Percentiles rank a stretch among this genome's conserved stretches.
These are phyloP conservation scores for Apogon hyalosoma DNA, from an alignment of 2,797 vertebrate genomes.

Conservation along the genomic window DNA sequence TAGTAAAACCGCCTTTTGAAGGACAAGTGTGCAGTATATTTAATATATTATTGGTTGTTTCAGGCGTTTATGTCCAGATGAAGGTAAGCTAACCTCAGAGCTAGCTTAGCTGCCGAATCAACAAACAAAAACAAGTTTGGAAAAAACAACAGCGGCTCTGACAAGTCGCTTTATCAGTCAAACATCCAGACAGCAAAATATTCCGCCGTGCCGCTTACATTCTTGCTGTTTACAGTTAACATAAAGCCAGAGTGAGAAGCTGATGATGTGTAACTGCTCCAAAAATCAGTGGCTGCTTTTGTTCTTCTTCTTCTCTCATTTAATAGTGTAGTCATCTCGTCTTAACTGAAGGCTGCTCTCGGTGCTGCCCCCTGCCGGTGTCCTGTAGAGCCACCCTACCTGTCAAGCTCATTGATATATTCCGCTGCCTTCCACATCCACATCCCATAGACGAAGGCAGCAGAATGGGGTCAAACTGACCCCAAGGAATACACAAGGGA, in stretches of 20 bases:
- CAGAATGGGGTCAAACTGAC: too few relatives aligned
- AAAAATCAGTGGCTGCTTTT: constrained; percentile 36
- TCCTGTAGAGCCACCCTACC: too few relatives aligned
- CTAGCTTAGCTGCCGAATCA: constrained; percentile 60
- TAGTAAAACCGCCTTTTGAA: not conserved
- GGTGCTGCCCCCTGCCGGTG: not conserved
- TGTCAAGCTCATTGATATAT: too few relatives aligned
- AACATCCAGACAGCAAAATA: not conserved
- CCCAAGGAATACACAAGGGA: too few relatives aligned
- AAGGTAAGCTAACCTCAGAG: constrained; percentile 50
- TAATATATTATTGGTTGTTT: constrained; percentile 36
- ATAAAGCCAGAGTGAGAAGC: not conserved
- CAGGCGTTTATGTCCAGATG: constrained; percentile 17
- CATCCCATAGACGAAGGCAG: too few relatives aligned
- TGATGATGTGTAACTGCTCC: constrained; percentile 10
- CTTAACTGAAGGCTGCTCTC: too few relatives aligned
- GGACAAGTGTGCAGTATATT: constrained; percentile 7
- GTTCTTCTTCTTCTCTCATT: constrained; percentile 1
- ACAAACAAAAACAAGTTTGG: constrained; percentile 23
- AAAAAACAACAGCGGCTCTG: constrained; percentile 10
- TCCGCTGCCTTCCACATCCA: too few relatives aligned
- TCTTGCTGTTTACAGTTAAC: not conserved
- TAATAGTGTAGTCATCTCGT: not conserved
- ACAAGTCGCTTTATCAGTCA: constrained; percentile 5
- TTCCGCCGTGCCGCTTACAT: constrained; percentile 42